Conservation (phyloP, 2,888 invertebrate species). For the Empis livida region DNA sequence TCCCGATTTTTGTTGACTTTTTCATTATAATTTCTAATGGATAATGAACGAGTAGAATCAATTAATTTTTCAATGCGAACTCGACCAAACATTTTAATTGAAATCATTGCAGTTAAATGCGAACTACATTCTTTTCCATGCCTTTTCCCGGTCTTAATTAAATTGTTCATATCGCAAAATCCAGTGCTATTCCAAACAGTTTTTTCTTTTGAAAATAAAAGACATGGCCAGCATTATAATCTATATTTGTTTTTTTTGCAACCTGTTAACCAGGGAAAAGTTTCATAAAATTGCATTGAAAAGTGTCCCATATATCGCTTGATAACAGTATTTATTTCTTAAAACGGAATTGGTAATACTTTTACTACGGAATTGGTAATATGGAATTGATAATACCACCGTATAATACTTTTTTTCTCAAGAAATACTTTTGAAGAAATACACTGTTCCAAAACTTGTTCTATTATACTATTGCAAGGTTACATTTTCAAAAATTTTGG, state of each 20-base stretch:
- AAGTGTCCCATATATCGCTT: not conserved
- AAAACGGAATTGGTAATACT: too few relatives aligned
- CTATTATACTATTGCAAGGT: too few relatives aligned
- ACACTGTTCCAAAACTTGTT: too few relatives aligned
- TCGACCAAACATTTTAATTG: not conserved
- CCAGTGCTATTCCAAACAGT: not conserved
- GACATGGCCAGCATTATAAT: not conserved
- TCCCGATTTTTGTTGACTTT: conserved; percentile 15
- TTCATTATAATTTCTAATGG: conserved; percentile 12
- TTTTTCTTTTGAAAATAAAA: not conserved
- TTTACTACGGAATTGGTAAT: too few relatives aligned
- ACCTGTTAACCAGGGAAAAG: not conserved
- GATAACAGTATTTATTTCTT: too few relatives aligned
- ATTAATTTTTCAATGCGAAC: not conserved
- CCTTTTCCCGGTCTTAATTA: not conserved
- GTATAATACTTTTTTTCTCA: too few relatives aligned
- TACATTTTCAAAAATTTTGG: too few relatives aligned
- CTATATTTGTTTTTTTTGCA: too few relatives aligned
- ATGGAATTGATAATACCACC: too few relatives aligned
- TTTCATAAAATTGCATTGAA: not conserved
- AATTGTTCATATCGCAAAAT: conserved; percentile 1
- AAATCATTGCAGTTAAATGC: not conserved
- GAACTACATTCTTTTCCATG: not conserved
- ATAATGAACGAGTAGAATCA: not conserved
- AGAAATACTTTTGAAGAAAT: too few relatives aligned